Evolutionary conservation across 2,113 vertebrate genomes (phyloP).

Genomic region (Oceanodroma tethys): DNA sequence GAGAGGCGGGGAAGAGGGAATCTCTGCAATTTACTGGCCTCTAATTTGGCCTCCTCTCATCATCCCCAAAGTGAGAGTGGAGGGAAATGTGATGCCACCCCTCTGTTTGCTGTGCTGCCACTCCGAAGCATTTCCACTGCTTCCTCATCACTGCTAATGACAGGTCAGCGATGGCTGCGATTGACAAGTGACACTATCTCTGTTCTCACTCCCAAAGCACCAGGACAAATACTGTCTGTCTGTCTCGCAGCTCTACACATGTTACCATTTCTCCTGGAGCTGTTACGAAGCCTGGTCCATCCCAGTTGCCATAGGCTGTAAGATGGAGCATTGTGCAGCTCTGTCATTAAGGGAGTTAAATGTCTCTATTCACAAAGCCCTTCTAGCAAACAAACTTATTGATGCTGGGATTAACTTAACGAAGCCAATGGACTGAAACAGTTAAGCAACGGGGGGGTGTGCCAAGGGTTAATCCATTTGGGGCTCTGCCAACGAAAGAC

Average conservation of each 20-base stretch:
- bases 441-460: fast-evolving
- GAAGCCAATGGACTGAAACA: neutral
- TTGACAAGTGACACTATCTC: neutral
- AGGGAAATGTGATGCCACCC: neutral
- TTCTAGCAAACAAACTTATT: neutral
- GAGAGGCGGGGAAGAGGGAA: neutral
- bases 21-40: neutral
- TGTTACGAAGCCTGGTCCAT: neutral
- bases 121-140: neutral
- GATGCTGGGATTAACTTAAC: neutral
- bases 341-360: neutral
- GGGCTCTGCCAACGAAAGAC: neutral
- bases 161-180: neutral
- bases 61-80: neutral
- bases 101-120: neutral
- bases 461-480: neutral
- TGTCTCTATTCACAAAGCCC: neutral
- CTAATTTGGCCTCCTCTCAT: neutral
- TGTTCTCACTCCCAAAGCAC: neutral
- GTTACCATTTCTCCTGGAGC: neutral
- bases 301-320: neutral
- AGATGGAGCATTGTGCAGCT: neutral
- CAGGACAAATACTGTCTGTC: neutral
- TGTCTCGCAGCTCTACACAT: neutral
- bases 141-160: neutral